Percentiles rank a stretch among this genome's conserved stretches.
Evolutionary conservation across 2,888 invertebrate genomes (phyloP).

Genomic region (Serripes groenlandicus): DNA sequence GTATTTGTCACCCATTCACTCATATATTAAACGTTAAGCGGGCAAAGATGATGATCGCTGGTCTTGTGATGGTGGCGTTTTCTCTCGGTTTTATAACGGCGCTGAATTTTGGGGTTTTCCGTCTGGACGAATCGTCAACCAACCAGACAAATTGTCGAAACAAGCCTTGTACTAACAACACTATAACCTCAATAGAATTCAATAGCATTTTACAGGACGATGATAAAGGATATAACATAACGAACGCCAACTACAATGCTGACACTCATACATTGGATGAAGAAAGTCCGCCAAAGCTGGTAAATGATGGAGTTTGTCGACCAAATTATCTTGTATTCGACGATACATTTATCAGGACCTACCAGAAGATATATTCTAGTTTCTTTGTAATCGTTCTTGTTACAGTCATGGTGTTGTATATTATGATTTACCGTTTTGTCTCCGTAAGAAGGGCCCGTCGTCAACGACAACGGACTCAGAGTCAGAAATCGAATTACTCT

Average conservation of each 20-base stretch:
- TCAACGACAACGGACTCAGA: constrained; percentile 33
- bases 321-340: constrained; percentile 74
- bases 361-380: constrained; percentile 80
- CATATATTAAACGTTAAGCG: constrained; percentile 76
- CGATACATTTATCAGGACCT: constrained; percentile 68
- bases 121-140: not conserved
- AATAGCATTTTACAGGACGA: not conserved
- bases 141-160: not conserved
- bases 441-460: constrained; percentile 67
- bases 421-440: constrained; percentile 78
- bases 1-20: constrained; percentile 84
- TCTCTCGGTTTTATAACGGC: constrained; percentile 72
- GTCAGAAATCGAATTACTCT: constrained; percentile 53
- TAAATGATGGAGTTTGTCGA: constrained; percentile 28
- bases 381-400: constrained; percentile 82
- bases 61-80: constrained; percentile 65
- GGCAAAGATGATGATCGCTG: constrained; percentile 71
- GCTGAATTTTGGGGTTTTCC: constrained; percentile 71
- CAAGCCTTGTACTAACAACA: not conserved
- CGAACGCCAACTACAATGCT: not conserved
- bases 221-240: not conserved
- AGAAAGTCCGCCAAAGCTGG: not conserved
- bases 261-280: not conserved
- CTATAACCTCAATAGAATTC: not conserved
- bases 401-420: constrained; percentile 82